Conservation (phyloP, 2,113 vertebrate species). For the Coryphaenoides rupestris region DNA sequence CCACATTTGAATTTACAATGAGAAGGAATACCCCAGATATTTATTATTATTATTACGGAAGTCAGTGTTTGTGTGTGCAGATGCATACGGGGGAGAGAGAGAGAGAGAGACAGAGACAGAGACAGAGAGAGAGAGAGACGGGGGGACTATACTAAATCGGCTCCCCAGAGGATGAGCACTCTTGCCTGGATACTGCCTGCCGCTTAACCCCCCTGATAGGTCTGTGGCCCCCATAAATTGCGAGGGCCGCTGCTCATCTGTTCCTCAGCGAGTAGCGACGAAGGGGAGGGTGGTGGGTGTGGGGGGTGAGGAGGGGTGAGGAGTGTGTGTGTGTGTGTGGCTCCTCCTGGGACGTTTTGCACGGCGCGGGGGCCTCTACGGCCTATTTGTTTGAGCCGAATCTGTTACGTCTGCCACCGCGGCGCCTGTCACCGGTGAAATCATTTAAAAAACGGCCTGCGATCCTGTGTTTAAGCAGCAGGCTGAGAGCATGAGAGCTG, state of each 20-base stretch:
- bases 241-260: slow-evolving; percentile 65
- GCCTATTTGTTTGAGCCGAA: slow-evolving; percentile 75
- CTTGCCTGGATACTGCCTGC: slow-evolving; percentile 58
- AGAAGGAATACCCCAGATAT: slow-evolving; percentile 56
- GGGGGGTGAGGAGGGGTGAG: no score
- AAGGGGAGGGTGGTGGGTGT: no score
- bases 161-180: slow-evolving; percentile 65
- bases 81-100: slow-evolving; percentile 58
- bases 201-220: slow-evolving; percentile 51
- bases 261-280: slow-evolving; percentile 53
- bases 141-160: slow-evolving; percentile 58
- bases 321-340: slow-evolving; percentile 29
- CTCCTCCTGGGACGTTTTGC: slow-evolving; percentile 70
- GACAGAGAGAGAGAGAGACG: no score
- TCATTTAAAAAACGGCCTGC: slow-evolving; percentile 71
- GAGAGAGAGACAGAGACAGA: no score
- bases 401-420: slow-evolving; percentile 76
- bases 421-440: slow-evolving; percentile 72
- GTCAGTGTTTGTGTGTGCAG: slow-evolving; percentile 54
- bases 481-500: no score
- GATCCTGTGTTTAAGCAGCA: slow-evolving; percentile 75
- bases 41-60: slow-evolving; percentile 62
- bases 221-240: slow-evolving; percentile 62
- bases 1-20: slow-evolving; percentile 62
- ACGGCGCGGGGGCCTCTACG: slow-evolving; percentile 64